These are phyloP conservation scores for Carollia perspicillata DNA, from an alignment of 2,113 vertebrate genomes.

Conservation along the genomic window DNA sequence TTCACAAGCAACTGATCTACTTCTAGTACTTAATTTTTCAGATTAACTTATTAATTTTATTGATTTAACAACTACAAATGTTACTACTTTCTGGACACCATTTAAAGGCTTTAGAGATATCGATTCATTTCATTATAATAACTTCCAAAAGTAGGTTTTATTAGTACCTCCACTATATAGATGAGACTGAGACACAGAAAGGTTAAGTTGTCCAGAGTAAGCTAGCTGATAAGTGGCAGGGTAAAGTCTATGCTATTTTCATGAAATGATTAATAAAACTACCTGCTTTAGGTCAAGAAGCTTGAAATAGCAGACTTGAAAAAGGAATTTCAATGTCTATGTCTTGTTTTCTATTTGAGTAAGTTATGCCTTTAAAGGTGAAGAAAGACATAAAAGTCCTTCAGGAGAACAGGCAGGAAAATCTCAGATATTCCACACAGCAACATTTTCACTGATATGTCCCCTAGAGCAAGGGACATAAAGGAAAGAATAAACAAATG, in stretches of 20 bases:
- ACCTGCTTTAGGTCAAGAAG: not conserved
- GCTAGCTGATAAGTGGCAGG: not conserved
- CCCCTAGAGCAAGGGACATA: too few species aligned
- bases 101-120: not conserved
- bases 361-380: not conserved
- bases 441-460: too few species aligned
- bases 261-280: not conserved
- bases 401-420: too few species aligned
- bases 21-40: not conserved
- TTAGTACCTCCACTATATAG: not conserved
- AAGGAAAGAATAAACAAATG: too few species aligned
- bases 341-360: constrained; percentile 4
- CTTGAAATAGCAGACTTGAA: not conserved
- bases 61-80: not conserved
- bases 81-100: not conserved
- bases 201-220: not conserved
- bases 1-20: not conserved
- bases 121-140: not conserved
- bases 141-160: not conserved
- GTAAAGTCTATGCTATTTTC: not conserved
- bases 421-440: too few species aligned
- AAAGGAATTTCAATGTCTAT: not conserved
- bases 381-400: not conserved
- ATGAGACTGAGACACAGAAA: not conserved
- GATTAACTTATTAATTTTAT: not conserved